phyloP scores from a whole-genome alignment of 2,888 invertebrate species.

The Pteria penguin region DNA sequence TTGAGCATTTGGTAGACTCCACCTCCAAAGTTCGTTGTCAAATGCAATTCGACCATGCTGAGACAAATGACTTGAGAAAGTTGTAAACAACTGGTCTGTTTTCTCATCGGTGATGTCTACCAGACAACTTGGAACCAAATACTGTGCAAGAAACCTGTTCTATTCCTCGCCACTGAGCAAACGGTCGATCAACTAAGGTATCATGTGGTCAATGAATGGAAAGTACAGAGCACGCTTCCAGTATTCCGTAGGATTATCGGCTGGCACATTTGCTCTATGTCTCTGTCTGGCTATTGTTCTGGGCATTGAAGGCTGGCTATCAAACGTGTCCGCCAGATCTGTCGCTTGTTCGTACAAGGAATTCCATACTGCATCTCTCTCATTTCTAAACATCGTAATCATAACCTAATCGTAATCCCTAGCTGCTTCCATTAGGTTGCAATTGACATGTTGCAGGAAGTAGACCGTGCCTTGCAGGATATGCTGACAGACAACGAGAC shows the following conservation, averaged over 20 bases:
- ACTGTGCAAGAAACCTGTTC: slow-evolving; percentile 16
- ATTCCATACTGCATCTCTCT: too few relatives aligned
- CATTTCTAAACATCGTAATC: too few relatives aligned
- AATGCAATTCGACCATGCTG: too few relatives aligned
- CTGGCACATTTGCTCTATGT: neutral
- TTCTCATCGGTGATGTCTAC: slow-evolving; percentile 3
- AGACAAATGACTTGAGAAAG: slow-evolving; percentile 4
- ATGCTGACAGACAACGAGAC: too few relatives aligned
- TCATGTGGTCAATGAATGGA: slow-evolving; percentile 28
- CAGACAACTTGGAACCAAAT: slow-evolving; percentile 12
- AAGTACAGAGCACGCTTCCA: slow-evolving; percentile 7
- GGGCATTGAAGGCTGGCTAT: slow-evolving; percentile 2
- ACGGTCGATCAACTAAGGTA: slow-evolving; percentile 11
- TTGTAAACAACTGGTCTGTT: slow-evolving; percentile 1
- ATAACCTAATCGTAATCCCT: too few relatives aligned
- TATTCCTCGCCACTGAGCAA: slow-evolving; percentile 11
- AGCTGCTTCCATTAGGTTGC: too few relatives aligned
- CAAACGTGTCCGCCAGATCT: too few relatives aligned
- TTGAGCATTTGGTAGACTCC: too few relatives aligned
- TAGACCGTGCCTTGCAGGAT: too few relatives aligned
- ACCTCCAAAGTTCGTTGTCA: slow-evolving; percentile 14
- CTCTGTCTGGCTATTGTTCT: slow-evolving; percentile 20
- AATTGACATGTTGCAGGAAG: too few relatives aligned
- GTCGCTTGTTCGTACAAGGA: too few relatives aligned
- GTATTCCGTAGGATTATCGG: neutral